Conservation (phyloP, 2,113 vertebrate genomes). For the Leuciscus idus region DNA sequence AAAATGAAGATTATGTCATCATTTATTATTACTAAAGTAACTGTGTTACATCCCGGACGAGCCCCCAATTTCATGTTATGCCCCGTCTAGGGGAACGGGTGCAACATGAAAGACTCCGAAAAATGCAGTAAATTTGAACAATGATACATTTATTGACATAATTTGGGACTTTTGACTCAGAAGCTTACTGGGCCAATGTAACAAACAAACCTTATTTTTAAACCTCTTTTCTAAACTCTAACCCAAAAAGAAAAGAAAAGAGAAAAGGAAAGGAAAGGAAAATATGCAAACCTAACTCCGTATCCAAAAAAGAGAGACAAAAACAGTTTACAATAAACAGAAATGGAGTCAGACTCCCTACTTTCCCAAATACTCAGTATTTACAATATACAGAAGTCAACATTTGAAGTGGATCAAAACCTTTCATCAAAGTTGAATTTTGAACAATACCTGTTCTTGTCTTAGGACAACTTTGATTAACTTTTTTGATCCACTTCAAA, state of each 20-base stretch:
- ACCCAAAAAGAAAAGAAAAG: background rate
- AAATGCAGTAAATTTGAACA: too few species aligned
- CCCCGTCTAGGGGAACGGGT: too few species aligned
- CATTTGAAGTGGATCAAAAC: too few species aligned
- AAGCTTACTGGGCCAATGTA: background rate
- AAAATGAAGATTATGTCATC: too few species aligned
- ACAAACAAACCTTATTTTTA: background rate
- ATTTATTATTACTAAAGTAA: too few species aligned
- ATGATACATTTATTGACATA: background rate
- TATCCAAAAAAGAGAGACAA: background rate
- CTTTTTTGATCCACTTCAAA: too few species aligned
- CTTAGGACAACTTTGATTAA: too few species aligned
- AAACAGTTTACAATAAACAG: background rate
- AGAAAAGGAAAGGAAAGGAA: background rate
- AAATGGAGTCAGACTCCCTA: background rate
- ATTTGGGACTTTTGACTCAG: background rate
- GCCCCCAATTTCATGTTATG: too few species aligned
- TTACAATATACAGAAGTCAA: background rate
- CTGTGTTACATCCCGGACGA: too few species aligned
- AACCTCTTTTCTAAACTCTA: background rate
- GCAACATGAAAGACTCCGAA: too few species aligned
- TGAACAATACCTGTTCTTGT: too few species aligned
- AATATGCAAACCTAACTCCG: background rate
- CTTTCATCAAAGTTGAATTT: too few species aligned
- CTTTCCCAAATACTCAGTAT: background rate